These are phyloP conservation scores for Champsocephalus esox DNA, from an alignment of 2,797 vertebrate species.

Conservation along the genomic window DNA sequence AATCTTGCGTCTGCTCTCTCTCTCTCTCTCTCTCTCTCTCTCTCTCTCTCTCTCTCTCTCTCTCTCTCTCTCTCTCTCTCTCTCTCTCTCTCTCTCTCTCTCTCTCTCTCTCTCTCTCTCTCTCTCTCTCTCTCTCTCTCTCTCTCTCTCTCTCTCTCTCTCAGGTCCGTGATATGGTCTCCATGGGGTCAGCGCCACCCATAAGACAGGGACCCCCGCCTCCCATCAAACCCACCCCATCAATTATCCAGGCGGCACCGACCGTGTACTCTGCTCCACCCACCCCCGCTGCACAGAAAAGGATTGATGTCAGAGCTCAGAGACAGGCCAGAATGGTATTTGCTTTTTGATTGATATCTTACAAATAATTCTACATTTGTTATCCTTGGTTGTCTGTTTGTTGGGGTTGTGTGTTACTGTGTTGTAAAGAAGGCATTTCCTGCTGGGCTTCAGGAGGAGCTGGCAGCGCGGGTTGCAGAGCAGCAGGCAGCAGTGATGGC, in stretches of 20 bases:
- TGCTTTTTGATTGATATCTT: background rate
- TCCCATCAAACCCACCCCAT: constrained; percentile 81
- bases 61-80: background rate
- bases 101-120: constrained; percentile 1
- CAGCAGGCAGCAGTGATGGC: constrained; percentile 85
- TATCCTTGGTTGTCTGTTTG: background rate
- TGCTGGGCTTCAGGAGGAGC: constrained; percentile 85
- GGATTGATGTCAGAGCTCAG: constrained; percentile 79
- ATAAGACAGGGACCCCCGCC: constrained; percentile 68
- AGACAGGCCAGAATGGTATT: constrained; percentile 84
- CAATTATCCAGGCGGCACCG: constrained; percentile 88
- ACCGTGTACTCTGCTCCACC: constrained; percentile 88
- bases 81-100: constrained; percentile 1
- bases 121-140: no score
- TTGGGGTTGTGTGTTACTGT: no score
- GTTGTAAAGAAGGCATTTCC: background rate
- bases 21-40: background rate
- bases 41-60: background rate
- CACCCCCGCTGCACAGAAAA: constrained; percentile 64
- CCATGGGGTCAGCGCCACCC: constrained; percentile 69
- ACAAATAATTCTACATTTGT: background rate
- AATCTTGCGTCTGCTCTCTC: background rate
- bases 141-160: background rate
- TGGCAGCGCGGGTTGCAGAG: constrained; percentile 84
- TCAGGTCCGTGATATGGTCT: constrained; percentile 80